Evolutionary conservation across 1,140 invertebrate genomes (phyloP), one percentile per base, ranked within the genome.

Genomic region (Tetragonula clypearis): DNA sequence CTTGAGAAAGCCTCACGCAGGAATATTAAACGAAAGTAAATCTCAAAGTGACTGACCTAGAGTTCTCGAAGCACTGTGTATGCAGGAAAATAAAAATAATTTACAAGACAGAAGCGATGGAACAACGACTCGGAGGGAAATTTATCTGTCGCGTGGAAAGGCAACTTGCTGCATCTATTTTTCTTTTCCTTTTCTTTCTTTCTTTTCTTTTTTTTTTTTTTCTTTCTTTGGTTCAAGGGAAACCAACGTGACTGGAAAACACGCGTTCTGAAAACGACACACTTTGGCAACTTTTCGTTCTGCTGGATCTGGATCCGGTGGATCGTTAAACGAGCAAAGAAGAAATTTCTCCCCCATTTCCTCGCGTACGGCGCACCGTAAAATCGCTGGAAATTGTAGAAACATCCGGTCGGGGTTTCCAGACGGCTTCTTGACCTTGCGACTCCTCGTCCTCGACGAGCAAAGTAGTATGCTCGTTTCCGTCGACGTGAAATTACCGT

Each of bases 401-500:
- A 82, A 82, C 53, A 41, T 87, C 75, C 77, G 72, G 66, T 78
- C 74, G 62, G 41, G 72, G 26, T 82, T 66, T 56, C 17, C 49
- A 87, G 82, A 62, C 62, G 77, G 76, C 55, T 60, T 26, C 56
- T 82, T 87, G 78, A 87, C 69, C 83, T 79, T 73, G 68, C 65
- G 26, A 53, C 72, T n/a, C 8, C 49, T 26, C 73, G 86, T 23
- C 60, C 19, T 26, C 75, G 58, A 12, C 76, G 53, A 30, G 21
- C 5, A 49, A 35, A 35, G 41, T 1, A 56, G 41, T 55, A 30
- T 30, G 75, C 75, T 79, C 62, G 55, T 81, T 78, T 65, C 56
- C 79, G 60, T 12, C 53, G 60, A 86, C 66, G 85, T 56, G 58
- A 90, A 88, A 91, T 86, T 88, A 89, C 82, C 72, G 89, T 85